Conservation (phyloP, 2,113 vertebrate species). For the Candoia aspera region DNA sequence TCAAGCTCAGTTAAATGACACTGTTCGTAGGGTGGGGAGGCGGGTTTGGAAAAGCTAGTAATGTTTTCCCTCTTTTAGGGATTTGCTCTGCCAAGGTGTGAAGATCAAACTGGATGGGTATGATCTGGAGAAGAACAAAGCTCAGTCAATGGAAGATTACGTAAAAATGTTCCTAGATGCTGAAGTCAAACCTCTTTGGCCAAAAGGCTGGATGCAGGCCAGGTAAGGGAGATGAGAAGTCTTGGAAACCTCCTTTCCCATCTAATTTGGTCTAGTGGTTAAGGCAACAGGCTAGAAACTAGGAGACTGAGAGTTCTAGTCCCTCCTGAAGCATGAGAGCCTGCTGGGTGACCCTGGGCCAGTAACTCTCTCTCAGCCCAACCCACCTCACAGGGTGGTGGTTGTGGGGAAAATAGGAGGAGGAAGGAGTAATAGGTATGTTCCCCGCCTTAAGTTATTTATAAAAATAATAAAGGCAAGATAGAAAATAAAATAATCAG, state of each 20-base stretch:
- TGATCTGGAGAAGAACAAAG: slow-evolving; percentile 76
- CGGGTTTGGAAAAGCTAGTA: slow-evolving; percentile 26
- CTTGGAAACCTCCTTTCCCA: neutral
- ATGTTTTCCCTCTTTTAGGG: slow-evolving; percentile 74
- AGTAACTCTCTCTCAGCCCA: too few relatives aligned
- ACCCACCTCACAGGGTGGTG: too few relatives aligned
- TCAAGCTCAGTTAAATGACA: slow-evolving; percentile 43
- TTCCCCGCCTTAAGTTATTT: too few relatives aligned
- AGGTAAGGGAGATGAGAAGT: slow-evolving; percentile 77
- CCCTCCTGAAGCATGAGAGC: too few relatives aligned
- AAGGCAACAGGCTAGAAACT: too few relatives aligned
- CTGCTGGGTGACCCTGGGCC: too few relatives aligned
- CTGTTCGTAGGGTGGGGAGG: neutral
- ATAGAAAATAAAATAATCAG: too few relatives aligned
- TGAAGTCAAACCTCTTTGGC: slow-evolving; percentile 92
- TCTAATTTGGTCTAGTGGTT: too few relatives aligned
- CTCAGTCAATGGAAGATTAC: slow-evolving; percentile 83
- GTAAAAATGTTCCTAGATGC: slow-evolving; percentile 87
- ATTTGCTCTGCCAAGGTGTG: slow-evolving; percentile 83
- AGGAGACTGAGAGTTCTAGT: too few relatives aligned
- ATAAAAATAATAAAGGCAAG: too few relatives aligned
- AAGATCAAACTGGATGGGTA: slow-evolving; percentile 81
- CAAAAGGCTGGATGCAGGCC: slow-evolving; percentile 97
- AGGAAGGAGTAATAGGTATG: too few relatives aligned
- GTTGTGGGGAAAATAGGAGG: too few relatives aligned